Evolutionary conservation across 2,888 invertebrate genomes (phyloP), one percentile per base, ranked within the genome.

Genomic region (Ochropleura plecta): DNA sequence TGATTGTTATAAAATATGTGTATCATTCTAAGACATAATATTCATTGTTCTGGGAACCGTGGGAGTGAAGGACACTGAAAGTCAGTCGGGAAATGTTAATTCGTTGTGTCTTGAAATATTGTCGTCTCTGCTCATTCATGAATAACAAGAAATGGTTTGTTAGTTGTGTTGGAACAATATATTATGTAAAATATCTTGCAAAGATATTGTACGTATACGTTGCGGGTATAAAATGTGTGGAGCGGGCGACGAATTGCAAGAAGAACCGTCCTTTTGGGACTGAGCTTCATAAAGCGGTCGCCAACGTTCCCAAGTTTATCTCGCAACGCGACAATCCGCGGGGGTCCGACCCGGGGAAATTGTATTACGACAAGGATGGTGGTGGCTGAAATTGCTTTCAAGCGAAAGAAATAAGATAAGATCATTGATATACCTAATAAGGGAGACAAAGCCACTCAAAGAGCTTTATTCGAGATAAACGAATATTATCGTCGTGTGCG

Each of bases 301-400:
- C 82, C 88, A 60, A 79, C 70, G 76, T 82, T 78, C 72, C 79
- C 84, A 78, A 89, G 89, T 91, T 90, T 88, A 90, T 91, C 89
- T 90, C 82, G 88, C 76, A 84, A 88, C 82, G 88, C 76, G 84
- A 88, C 89, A 87, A 90, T 88, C 88, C 86, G 82, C 87, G 85
- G 90, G 90, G 90, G 86, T 88, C 85, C 81, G 86, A 86, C 90
- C 88, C 89, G 79, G 84, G 84, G 84, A 91, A 93, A 93, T 94
- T 93, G 90, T 91, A 92, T 93, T 93, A 93, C 90, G 84, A 83
- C 88, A 83, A 87, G 87, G 89, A 91, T 90, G 86, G 89, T 86
- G 88, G 87, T 87, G 84, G 87, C 86, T 89, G 83, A 93, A 94
- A 94, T 94, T 92, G 92, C 90, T 91, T 88, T 86, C 86, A 90